phyloP scores from a whole-genome alignment of 2,797 vertebrate genomes.

The Zenarchopterus dispar region DNA sequence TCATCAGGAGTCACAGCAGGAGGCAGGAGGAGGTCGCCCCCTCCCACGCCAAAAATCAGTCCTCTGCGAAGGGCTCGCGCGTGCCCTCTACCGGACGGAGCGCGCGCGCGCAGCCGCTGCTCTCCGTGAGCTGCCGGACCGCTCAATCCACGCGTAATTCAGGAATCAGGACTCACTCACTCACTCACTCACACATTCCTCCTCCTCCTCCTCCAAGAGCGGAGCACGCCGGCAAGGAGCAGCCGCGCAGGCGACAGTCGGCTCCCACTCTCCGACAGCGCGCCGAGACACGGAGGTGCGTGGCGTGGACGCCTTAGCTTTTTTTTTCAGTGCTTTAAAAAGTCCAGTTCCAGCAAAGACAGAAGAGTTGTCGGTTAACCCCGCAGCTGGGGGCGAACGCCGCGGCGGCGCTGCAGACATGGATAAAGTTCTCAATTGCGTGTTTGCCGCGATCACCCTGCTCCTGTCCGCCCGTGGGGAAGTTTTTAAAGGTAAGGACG shows the following conservation, averaged over 20 bases:
- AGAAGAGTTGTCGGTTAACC: constrained; percentile 74
- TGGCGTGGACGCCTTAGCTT: constrained; percentile 36
- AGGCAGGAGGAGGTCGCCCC: constrained; percentile 24
- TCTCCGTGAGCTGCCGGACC: constrained; percentile 62
- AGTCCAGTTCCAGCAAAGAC: constrained; percentile 54
- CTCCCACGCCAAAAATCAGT: constrained; percentile 1
- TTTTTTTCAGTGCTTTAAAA: constrained; percentile 4
- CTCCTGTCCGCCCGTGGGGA: constrained; percentile 78
- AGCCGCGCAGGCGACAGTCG: constrained; percentile 52
- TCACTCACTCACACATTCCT: constrained; percentile 75
- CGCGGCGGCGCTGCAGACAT: constrained; percentile 72
- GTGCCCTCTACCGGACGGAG: constrained; percentile 77
- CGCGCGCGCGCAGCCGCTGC: constrained; percentile 43
- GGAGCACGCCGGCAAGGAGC: constrained; percentile 69
- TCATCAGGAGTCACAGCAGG: constrained; percentile 1
- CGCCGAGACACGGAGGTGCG: constrained; percentile 42
- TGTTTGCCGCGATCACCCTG: constrained; percentile 79
- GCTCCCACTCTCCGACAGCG: constrained; percentile 35
- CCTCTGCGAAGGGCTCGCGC: constrained; percentile 35
- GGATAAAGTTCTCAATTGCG: constrained; percentile 85
- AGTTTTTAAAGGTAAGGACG: constrained; percentile 85
- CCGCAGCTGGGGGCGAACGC: constrained; percentile 75
- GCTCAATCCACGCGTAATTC: constrained; percentile 72
- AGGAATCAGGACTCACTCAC: constrained; percentile 76
- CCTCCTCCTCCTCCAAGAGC: constrained; percentile 79